Percentiles rank a stretch among this genome's conserved stretches.
Evolutionary conservation across 1,140 invertebrate species (phyloP).

Genomic region (Cydia fagiglandana): DNA sequence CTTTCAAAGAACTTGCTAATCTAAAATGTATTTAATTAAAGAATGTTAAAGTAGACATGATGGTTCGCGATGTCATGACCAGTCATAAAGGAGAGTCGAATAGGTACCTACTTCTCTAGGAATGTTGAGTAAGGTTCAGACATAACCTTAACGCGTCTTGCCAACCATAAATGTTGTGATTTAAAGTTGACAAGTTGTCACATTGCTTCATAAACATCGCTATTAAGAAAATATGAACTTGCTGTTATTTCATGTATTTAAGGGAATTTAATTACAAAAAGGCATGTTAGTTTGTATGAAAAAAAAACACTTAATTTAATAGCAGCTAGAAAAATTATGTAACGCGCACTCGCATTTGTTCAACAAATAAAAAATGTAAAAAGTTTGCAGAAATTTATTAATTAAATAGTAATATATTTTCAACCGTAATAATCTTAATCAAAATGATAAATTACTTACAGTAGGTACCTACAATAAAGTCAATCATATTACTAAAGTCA

Average conservation of each 20-base stretch:
- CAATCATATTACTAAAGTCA: not conserved
- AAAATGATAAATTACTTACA: not conserved
- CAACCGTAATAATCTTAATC: not conserved
- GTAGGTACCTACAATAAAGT: not conserved
- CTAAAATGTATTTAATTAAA: too few relatives aligned
- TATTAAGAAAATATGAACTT: slow-evolving; percentile 20
- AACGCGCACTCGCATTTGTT: not conserved
- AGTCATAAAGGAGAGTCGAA: not conserved
- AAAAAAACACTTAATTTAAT: slow-evolving; percentile 22
- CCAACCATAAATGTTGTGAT: slow-evolving; percentile 6
- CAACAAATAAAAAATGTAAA: not conserved
- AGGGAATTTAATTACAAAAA: slow-evolving; percentile 15
- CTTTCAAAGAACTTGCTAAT: too few relatives aligned
- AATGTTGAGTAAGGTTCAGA: slow-evolving; percentile 21
- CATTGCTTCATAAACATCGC: slow-evolving; percentile 5
- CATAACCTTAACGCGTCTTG: slow-evolving; percentile 9
- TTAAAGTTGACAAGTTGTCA: slow-evolving; percentile 26
- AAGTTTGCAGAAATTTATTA: not conserved
- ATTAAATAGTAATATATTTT: not conserved
- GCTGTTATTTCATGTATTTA: not conserved
- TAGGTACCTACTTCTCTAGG: not conserved
- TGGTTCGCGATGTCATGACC: not conserved
- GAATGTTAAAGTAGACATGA: not conserved
- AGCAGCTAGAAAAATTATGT: not conserved
- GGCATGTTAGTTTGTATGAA: not conserved